Percentiles rank a stretch among this genome's conserved stretches.
phyloP scores from a whole-genome alignment of 2,888 invertebrate species.

The Drosophila putrida region DNA sequence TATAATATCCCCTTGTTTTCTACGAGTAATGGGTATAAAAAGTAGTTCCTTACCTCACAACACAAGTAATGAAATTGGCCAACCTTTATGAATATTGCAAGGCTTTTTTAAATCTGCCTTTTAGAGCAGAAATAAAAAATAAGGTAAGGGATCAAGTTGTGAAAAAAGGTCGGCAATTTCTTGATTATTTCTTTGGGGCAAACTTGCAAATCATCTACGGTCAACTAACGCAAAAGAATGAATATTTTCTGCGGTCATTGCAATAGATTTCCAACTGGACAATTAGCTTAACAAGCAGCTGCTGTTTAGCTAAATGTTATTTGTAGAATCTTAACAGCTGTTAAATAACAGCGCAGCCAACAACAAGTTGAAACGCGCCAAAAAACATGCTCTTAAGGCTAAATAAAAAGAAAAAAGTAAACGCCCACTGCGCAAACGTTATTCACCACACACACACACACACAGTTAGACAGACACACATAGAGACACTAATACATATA shows the following conservation, averaged over 20 bases:
- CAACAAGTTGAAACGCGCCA: slow-evolving; percentile 63
- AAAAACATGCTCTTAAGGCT: slow-evolving; percentile 42
- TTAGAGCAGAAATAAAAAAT: not conserved
- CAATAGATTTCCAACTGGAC: slow-evolving; percentile 57
- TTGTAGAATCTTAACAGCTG: slow-evolving; percentile 28
- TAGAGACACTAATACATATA: slow-evolving; percentile 7
- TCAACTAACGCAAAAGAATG: slow-evolving; percentile 41
- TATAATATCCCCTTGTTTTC: too few relatives aligned
- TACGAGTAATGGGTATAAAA: slow-evolving; percentile 19
- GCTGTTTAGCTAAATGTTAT: slow-evolving; percentile 29
- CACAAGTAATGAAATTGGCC: slow-evolving; percentile 51
- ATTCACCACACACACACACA: slow-evolving; percentile 51
- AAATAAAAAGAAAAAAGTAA: slow-evolving; percentile 38
- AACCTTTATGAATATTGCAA: slow-evolving; percentile 66
- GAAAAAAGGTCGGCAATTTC: slow-evolving; percentile 43
- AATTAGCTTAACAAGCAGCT: slow-evolving; percentile 55
- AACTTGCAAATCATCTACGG: slow-evolving; percentile 41
- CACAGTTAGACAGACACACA: slow-evolving; percentile 11
- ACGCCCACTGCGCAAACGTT: slow-evolving; percentile 64
- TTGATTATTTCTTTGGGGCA: slow-evolving; percentile 36
- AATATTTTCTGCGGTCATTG: slow-evolving; percentile 48
- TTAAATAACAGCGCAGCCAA: slow-evolving; percentile 35
- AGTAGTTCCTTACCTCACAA: slow-evolving; percentile 13
- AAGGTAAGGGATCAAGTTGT: slow-evolving; percentile 9
- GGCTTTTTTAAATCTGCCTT: slow-evolving; percentile 30